Conservation (phyloP, 2,113 vertebrate species). For the Microcebus lehilahytsara region DNA sequence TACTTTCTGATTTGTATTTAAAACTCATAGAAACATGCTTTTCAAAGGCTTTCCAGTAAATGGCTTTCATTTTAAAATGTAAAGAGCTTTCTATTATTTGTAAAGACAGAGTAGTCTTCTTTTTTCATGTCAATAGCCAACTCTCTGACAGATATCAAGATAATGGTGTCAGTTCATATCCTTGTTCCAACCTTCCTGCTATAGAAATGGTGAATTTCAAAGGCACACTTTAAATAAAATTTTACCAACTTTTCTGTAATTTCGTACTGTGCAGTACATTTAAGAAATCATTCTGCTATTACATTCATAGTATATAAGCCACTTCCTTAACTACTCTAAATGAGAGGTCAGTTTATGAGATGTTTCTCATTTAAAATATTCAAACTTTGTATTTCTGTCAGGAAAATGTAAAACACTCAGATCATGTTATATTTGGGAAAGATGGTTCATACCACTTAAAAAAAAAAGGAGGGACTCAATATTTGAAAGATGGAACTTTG, state of each 20-base stretch:
- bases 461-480: background rate
- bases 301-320: background rate
- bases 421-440: conserved; percentile 46
- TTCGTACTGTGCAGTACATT: conserved; percentile 17
- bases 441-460: background rate
- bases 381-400: conserved; percentile 22
- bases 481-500: conserved; percentile 39
- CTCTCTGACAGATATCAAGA: conserved; percentile 24
- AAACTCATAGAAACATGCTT: conserved; percentile 50
- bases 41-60: conserved; percentile 55
- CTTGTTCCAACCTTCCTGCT: background rate
- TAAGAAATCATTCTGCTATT: background rate
- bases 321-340: conserved; percentile 21
- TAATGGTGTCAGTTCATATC: conserved; percentile 60
- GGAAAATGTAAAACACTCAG: background rate
- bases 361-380: conserved; percentile 22
- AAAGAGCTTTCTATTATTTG: conserved; percentile 55
- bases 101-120: background rate
- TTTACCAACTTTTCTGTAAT: conserved; percentile 56
- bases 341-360: background rate
- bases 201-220: conserved; percentile 62
- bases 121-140: conserved; percentile 35
- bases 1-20: conserved; percentile 64
- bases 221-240: conserved; percentile 58
- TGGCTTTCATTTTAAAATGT: conserved; percentile 24